These are phyloP conservation scores for Xenus cinereus DNA, from an alignment of 2,113 vertebrate species.

Conservation along the genomic window DNA sequence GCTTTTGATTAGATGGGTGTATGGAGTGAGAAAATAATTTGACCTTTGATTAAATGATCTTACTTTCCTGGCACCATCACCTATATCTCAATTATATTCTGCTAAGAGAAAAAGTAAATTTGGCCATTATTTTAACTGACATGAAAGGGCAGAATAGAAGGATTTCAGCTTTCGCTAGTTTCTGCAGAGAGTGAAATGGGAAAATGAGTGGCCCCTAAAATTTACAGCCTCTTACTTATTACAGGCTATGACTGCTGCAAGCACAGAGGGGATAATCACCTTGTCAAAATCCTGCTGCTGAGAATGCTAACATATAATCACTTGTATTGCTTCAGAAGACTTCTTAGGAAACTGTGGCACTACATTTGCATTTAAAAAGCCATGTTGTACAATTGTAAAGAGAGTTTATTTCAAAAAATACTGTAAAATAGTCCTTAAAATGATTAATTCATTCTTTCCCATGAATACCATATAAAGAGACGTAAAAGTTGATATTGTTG, in stretches of 20 bases:
- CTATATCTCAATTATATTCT: conserved; percentile 66
- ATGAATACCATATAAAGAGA: neutral
- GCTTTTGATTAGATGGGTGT: conserved; percentile 43
- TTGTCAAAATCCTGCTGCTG: conserved; percentile 62
- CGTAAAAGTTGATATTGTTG: neutral
- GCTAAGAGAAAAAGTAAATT: conserved; percentile 25
- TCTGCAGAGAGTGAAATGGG: conserved; percentile 66
- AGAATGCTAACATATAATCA: conserved; percentile 71
- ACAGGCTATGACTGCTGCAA: conserved; percentile 65
- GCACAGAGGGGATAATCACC: conserved; percentile 70
- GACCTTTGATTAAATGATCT: conserved; percentile 55
- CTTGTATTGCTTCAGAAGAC: conserved; percentile 39
- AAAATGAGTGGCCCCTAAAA: conserved; percentile 67
- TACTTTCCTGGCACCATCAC: conserved; percentile 39
- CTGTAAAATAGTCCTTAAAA: conserved; percentile 34
- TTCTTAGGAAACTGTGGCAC: conserved; percentile 41
- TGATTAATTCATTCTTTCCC: conserved; percentile 50
- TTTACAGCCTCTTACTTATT: conserved; percentile 68
- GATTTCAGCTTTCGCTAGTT: conserved; percentile 57
- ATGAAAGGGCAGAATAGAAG: conserved; percentile 60
- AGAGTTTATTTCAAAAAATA: conserved; percentile 33
- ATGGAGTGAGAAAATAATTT: conserved; percentile 51
- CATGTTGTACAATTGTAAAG: conserved; percentile 25
- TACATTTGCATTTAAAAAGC: conserved; percentile 73
- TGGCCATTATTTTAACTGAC: conserved; percentile 69